These are phyloP conservation scores for Reinhardtius hippoglossoides DNA, from an alignment of 2,113 vertebrate species.

Conservation along the genomic window DNA sequence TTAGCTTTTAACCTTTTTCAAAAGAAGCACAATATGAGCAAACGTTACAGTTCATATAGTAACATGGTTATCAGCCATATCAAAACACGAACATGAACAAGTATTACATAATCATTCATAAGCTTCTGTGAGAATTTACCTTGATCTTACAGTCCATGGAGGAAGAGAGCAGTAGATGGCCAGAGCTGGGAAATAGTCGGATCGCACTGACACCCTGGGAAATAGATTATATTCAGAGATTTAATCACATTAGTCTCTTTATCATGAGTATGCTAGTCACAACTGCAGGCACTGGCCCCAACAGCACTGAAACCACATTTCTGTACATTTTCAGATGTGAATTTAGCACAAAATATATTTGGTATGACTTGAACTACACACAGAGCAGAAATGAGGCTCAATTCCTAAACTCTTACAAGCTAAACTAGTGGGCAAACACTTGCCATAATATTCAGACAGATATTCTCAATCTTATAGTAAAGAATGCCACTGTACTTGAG, in stretches of 20 bases:
- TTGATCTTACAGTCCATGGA: constrained; percentile 99
- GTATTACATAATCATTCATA: background rate
- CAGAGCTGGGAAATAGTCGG: constrained; percentile 93
- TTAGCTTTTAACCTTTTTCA: background rate
- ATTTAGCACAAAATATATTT: background rate
- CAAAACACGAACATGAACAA: background rate
- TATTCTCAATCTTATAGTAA: no score
- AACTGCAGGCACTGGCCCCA: background rate
- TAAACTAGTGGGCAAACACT: no score
- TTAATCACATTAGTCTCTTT: background rate
- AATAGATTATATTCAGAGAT: background rate
- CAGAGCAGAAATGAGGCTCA: no score
- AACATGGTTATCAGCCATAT: background rate
- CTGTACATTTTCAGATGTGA: no score
- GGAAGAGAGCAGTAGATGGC: constrained; percentile 92
- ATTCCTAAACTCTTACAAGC: no score
- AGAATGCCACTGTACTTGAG: no score
- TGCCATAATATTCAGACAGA: no score
- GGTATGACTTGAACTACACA: no score
- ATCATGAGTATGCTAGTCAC: background rate
- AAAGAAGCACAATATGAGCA: background rate
- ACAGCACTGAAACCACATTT: background rate
- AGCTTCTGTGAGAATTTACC: constrained; percentile 77
- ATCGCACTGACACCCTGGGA: constrained; percentile 95
- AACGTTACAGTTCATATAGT: background rate